Base-by-base conservation (phyloP, 1,140 invertebrate species). In the Platyscapa corneri region DNA sequence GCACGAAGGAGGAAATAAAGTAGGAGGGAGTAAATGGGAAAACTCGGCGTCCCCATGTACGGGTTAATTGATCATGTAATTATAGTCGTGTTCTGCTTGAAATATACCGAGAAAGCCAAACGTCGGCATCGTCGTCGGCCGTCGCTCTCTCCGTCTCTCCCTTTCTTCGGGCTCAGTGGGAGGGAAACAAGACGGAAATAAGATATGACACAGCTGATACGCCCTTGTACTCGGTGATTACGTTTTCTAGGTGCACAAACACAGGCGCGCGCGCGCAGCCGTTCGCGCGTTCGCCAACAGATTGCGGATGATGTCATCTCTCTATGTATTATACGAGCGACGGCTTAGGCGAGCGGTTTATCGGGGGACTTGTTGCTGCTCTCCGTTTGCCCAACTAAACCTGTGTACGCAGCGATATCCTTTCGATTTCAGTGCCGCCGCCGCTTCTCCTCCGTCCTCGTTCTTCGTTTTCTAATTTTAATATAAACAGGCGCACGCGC, bases 201-300 rank as follows among this genome's bases (percentile, higher is more conserved):
- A 93, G 92, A 93, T 93, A 92, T 90, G 89, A 90, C 89, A 89
- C 91, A 89, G 89, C 91, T 91, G 92, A 93, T 93, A 93, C 90
- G 91, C 91, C 91, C 91, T 90, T 90, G 90, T 87, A 46, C 86
- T 82, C 88, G 82, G 42, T 89, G 90, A 91, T 92, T 92, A 92
- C 90, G 89, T 89, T 83, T 83, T 89, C 89, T 91, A 91, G 90
- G 88, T 91, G 89, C 89, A 91, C 67, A 70, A 23, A 70, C 39
- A 81, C 70, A n/a, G n/a, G n/a, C n/a, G n/a, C n/a, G n/a, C n/a
- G n/a, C n/a, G 32, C 80, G 23, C 80, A 34, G 12, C 20, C 10
- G 20, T n/a, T n/a, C n/a, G 32, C 80, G 23, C 80, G 34, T 23
- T n/a, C 10, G 20, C 34, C 53, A 30, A 53, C 78, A 90, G 89